Percentiles rank a stretch among this genome's conserved stretches.
Conservation (phyloP, 1,140 invertebrate genomes). For the Halesus radiatus region DNA sequence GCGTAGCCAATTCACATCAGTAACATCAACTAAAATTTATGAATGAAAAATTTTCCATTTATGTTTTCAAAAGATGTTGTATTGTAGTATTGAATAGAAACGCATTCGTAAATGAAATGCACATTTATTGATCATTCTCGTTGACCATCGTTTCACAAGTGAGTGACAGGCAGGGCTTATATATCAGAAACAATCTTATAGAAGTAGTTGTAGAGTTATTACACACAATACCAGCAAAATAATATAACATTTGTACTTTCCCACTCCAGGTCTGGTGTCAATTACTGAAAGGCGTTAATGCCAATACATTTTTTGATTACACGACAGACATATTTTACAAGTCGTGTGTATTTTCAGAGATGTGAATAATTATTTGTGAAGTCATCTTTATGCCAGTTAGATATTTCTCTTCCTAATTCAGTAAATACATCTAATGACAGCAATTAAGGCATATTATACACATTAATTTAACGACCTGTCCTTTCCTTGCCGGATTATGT, state of each 20-base stretch:
- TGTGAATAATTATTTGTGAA: slow-evolving; percentile 4
- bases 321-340: slow-evolving; percentile 25
- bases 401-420: background rate
- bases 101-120: too few relatives aligned
- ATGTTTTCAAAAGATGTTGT: too few relatives aligned
- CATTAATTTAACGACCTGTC: background rate
- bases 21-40: too few relatives aligned
- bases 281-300: slow-evolving; percentile 11
- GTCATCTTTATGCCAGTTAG: background rate
- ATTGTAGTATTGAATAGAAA: too few relatives aligned
- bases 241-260: background rate
- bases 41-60: too few relatives aligned
- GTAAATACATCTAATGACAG: background rate
- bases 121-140: too few relatives aligned
- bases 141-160: too few relatives aligned
- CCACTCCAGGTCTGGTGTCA: slow-evolving; percentile 2
- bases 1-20: too few relatives aligned
- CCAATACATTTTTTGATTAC: slow-evolving; percentile 23
- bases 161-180: too few relatives aligned
- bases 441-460: slow-evolving; percentile 12
- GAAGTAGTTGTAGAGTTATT: too few relatives aligned
- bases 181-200: too few relatives aligned
- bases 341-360: background rate
- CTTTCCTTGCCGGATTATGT: background rate
- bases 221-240: too few relatives aligned